These are phyloP conservation scores for Branchipolynoe longqiensis DNA, from an alignment of 2,888 invertebrate genomes.

Conservation along the genomic window DNA sequence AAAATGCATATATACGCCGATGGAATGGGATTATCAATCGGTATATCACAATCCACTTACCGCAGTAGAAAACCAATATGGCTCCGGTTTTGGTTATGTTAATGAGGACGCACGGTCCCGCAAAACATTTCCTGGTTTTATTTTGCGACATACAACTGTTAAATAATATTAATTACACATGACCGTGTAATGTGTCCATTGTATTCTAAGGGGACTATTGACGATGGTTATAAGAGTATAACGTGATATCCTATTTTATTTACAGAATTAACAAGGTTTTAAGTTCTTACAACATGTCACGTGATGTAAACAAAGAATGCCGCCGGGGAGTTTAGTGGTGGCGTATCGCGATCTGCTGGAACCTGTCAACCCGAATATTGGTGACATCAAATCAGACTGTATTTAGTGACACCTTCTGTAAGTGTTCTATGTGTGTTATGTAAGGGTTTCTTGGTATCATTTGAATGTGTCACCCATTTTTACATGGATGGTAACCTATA, in stretches of 20 bases:
- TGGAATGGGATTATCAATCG: constrained; percentile 23
- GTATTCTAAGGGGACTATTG: background rate
- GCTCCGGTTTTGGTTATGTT: constrained; percentile 62
- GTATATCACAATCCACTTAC: constrained; percentile 36
- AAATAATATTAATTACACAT: background rate
- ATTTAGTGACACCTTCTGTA: too few relatives aligned
- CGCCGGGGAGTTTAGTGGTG: too few relatives aligned
- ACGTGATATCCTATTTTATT: background rate
- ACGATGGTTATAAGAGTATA: background rate
- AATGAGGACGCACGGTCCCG: constrained; percentile 50
- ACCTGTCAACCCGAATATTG: too few relatives aligned
- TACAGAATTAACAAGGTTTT: background rate
- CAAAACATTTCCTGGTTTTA: background rate
- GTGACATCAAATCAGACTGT: background rate
- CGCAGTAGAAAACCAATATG: constrained; percentile 61
- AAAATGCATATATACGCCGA: constrained; percentile 16
- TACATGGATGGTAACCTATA: too few relatives aligned
- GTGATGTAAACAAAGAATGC: constrained; percentile 18
- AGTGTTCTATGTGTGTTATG: too few relatives aligned
- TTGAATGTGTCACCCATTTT: too few relatives aligned
- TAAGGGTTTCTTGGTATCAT: too few relatives aligned
- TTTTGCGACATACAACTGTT: constrained; percentile 30
- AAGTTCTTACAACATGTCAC: background rate
- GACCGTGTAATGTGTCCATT: background rate
- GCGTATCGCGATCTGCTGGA: too few relatives aligned